Conservation (phyloP, 2,113 vertebrate genomes). For the Candoia aspera region DNA sequence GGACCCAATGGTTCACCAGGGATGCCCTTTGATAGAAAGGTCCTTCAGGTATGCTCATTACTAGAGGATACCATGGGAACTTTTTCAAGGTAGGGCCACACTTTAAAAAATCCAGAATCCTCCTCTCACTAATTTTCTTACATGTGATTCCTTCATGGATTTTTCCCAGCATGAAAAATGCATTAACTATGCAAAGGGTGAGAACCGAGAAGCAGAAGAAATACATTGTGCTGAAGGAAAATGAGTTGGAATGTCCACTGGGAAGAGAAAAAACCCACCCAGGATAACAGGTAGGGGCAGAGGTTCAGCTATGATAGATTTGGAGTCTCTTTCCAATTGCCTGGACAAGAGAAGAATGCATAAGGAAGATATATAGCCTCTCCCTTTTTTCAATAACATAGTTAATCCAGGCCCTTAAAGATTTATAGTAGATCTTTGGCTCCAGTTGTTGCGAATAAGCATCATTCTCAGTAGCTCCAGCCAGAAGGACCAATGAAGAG, state of each 20-base stretch:
- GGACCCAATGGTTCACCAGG: too few relatives aligned
- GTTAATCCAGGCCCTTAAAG: too few relatives aligned
- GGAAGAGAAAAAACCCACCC: background rate
- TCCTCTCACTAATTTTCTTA: background rate
- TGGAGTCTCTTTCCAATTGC: background rate
- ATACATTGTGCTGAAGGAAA: background rate
- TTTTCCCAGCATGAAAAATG: constrained; percentile 5
- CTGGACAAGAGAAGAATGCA: background rate
- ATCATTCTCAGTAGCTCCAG: too few relatives aligned
- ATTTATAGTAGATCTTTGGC: too few relatives aligned
- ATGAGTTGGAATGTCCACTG: background rate
- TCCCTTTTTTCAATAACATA: too few relatives aligned
- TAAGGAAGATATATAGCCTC: background rate
- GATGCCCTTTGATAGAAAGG: too few relatives aligned
- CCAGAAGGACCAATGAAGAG: too few relatives aligned
- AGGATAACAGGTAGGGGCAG: background rate
- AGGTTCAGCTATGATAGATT: background rate
- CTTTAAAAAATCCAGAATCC: background rate
- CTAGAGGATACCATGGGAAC: too few relatives aligned
- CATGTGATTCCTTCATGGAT: background rate
- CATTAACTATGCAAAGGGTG: background rate
- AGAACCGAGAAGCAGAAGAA: background rate
- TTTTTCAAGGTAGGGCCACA: too few relatives aligned
- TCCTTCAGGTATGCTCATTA: too few relatives aligned
- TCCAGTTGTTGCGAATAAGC: too few relatives aligned